Percentiles rank a stretch among this genome's conserved stretches.
Conservation (phyloP, 2,797 vertebrate species). For the Mareca penelope region DNA sequence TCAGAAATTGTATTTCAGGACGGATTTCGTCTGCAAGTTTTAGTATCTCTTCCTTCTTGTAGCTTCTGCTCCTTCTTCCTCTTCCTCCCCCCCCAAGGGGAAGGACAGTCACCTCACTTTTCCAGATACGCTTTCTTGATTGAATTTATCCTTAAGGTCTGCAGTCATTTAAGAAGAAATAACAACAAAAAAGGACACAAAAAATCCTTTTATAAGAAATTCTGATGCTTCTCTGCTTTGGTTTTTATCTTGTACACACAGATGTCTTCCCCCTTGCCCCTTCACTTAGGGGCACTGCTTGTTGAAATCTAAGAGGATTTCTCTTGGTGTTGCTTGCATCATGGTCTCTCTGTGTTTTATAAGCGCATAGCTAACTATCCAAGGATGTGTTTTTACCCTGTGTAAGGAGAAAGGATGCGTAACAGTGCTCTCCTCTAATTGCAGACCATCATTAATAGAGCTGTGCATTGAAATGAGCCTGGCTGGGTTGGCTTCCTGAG, state of each 20-base stretch:
- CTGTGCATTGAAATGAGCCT: neutral
- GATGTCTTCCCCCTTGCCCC: neutral
- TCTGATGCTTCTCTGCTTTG: neutral
- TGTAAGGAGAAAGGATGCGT: neutral
- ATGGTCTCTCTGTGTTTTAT: neutral
- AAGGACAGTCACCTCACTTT: neutral
- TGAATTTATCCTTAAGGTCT: neutral
- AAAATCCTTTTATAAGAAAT: neutral
- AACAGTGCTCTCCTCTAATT: neutral
- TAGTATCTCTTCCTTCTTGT: neutral
- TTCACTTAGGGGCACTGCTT: neutral
- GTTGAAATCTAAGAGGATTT: neutral
- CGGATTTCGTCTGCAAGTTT: neutral
- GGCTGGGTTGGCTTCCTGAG: fast-evolving
- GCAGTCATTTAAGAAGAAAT: neutral
- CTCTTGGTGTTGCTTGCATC: neutral
- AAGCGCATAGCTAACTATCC: neutral
- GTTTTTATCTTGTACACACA: neutral
- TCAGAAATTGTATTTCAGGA: neutral
- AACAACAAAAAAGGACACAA: neutral
- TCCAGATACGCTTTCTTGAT: neutral
- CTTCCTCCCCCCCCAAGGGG: neutral
- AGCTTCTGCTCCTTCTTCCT: neutral
- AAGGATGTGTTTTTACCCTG: neutral
- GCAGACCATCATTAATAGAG: neutral